Conservation (phyloP, 1,140 invertebrate species). For the Meloidogyne chitwoodi region DNA sequence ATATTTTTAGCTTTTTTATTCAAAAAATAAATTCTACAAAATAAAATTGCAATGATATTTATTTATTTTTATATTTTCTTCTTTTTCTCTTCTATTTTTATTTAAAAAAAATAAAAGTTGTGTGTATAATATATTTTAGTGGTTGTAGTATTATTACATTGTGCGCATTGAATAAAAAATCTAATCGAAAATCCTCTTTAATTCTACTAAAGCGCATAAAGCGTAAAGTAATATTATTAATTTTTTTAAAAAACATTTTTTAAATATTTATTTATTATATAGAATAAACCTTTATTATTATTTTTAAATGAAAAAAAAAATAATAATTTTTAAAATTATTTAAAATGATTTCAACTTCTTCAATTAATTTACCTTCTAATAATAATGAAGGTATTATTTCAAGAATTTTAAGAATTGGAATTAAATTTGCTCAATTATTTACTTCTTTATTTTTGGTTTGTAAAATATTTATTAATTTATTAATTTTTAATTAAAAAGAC, state of each 20-base stretch:
- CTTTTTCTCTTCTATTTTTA: no score
- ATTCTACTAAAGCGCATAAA: background rate
- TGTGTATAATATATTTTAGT: no score
- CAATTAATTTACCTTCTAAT: background rate
- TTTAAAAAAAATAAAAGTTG: no score
- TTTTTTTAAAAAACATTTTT: no score
- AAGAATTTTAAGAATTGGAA: background rate
- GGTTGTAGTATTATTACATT: no score
- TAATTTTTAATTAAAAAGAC: slow-evolving; percentile 1
- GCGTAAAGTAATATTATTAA: background rate
- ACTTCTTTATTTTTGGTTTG: slow-evolving; percentile 24
- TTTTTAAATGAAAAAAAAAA: no score
- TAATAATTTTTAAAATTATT: background rate
- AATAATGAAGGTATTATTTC: background rate
- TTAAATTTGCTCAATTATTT: slow-evolving; percentile 31
- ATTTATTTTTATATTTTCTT: no score
- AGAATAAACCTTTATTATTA: no score
- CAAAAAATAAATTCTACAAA: no score
- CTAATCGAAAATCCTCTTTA: background rate
- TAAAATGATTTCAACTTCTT: background rate
- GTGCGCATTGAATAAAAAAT: background rate
- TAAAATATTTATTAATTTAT: background rate
- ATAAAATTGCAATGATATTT: no score
- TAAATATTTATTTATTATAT: no score
- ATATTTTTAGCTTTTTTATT: no score